Conservation (phyloP, 2,888 invertebrate species). For the Scaptomyza reducta region DNA sequence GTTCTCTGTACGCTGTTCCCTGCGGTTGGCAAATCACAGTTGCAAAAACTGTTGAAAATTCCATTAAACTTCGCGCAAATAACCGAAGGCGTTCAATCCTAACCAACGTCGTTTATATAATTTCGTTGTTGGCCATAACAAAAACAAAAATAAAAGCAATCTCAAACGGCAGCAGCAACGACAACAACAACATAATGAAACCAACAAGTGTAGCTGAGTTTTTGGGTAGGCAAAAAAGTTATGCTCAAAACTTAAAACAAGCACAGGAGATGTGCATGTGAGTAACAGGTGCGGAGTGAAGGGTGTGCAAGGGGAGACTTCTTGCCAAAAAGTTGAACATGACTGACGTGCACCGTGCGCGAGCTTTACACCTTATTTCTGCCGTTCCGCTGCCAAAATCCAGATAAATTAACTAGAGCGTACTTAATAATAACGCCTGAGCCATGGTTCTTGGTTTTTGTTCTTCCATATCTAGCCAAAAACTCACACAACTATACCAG, state of each 20-base stretch:
- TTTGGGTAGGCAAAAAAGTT: constrained; percentile 56
- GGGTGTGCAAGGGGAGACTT: not conserved
- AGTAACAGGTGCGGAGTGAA: not conserved
- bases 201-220: constrained; percentile 21
- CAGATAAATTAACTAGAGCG: constrained; percentile 64
- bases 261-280: constrained; percentile 20
- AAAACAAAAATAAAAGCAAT: constrained; percentile 53
- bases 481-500: constrained; percentile 2
- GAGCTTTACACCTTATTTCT: constrained; percentile 11
- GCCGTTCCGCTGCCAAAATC: constrained; percentile 25
- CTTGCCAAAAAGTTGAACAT: constrained; percentile 49
- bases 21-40: constrained; percentile 71
- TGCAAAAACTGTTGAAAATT: constrained; percentile 81
- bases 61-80: constrained; percentile 83
- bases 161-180: constrained; percentile 14
- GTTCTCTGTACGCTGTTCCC: constrained; percentile 11
- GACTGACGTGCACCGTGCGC: constrained; percentile 26
- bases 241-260: constrained; percentile 64
- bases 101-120: constrained; percentile 80
- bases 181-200: constrained; percentile 14
- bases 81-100: constrained; percentile 82
- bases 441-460: constrained; percentile 1
- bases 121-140: constrained; percentile 73
- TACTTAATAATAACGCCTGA: constrained; percentile 59
- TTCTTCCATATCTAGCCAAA: constrained; percentile 22